A percentile compares a stretch with the other conserved stretches of the same genome.
Conservation (phyloP, 2,797 vertebrate genomes). For the Thripadectes ignobilis region DNA sequence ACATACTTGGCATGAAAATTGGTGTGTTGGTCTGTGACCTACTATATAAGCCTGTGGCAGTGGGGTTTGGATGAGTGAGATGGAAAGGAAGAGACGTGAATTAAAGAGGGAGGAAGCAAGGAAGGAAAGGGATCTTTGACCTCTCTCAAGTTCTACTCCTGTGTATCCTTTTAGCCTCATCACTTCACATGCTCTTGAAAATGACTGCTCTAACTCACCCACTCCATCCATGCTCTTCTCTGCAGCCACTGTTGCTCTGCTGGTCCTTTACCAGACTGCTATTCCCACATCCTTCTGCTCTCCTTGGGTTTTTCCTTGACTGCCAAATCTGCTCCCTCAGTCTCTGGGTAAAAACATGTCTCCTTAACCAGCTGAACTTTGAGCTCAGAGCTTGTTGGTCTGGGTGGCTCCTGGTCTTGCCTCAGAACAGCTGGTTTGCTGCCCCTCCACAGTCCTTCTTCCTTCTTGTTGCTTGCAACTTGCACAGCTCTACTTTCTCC, state of each 20-base stretch:
- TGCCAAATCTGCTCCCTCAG: not conserved
- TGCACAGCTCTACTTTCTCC: not conserved
- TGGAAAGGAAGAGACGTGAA: not conserved
- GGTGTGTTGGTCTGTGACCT: not conserved
- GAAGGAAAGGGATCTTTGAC: not conserved
- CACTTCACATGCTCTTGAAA: not conserved
- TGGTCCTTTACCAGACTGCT: not conserved
- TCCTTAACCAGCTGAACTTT: not conserved
- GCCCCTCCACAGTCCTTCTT: not conserved
- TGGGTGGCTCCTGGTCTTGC: not conserved
- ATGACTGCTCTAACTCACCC: not conserved
- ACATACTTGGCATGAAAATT: not conserved
- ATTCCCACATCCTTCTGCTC: not conserved
- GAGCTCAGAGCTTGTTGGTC: too few relatives aligned
- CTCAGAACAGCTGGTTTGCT: not conserved
- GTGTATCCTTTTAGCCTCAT: not conserved
- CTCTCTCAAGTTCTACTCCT: not conserved
- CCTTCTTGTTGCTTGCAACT: not conserved
- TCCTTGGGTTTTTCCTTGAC: not conserved
- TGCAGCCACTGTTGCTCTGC: not conserved
- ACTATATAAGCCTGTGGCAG: not conserved
- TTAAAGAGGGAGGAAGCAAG: not conserved
- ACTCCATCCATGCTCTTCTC: not conserved
- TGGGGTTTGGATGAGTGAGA: not conserved
- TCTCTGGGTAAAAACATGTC: not conserved